Evolutionary conservation across 2,888 invertebrate species (phyloP).

Genomic region (Tetanocera ferruginea): DNA sequence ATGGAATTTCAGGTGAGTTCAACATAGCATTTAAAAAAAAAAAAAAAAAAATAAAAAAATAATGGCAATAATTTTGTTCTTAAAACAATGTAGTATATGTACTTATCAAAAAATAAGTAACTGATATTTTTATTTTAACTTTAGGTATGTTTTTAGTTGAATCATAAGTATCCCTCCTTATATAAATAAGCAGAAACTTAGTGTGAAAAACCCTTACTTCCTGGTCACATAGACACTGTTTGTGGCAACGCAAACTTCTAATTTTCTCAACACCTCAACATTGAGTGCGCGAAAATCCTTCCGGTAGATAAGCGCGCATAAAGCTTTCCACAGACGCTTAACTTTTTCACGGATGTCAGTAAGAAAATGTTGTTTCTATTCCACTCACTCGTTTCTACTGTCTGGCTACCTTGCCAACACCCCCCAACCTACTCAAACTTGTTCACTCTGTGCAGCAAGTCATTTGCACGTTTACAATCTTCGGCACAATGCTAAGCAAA

Average conservation of each 20-base stretch:
- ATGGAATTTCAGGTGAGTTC: conserved; percentile 90
- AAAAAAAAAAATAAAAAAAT: background rate
- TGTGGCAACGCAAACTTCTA: background rate
- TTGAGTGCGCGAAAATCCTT: conserved; percentile 3
- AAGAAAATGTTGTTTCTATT: background rate
- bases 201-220: background rate
- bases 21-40: background rate
- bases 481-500: conserved; percentile 3
- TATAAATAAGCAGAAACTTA: background rate
- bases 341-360: background rate
- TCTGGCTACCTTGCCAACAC: background rate
- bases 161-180: background rate
- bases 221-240: background rate
- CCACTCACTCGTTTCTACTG: background rate
- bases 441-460: conserved; percentile 9
- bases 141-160: background rate
- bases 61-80: background rate
- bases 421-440: background rate
- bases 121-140: background rate
- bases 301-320: conserved; percentile 9
- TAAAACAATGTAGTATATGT: too few species aligned
- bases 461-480: conserved; percentile 7
- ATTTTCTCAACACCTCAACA: background rate
- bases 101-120: too few species aligned
- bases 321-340: background rate